Conservation (phyloP, 2,113 vertebrate species). For the Grammomys dolichurus region DNA sequence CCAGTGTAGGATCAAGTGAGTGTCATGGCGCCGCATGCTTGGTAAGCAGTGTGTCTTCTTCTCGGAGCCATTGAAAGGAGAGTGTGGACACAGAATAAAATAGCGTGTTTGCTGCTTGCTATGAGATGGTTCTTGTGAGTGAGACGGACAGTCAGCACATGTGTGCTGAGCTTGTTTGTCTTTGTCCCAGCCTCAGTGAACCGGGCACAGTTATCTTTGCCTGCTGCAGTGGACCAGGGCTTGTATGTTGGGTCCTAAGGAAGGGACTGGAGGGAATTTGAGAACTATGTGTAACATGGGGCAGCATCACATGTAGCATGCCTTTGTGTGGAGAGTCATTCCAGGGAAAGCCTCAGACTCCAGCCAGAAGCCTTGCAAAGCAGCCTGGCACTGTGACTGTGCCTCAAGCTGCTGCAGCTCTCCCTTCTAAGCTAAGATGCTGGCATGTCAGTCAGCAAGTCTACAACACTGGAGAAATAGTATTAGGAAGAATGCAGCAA, state of each 20-base stretch:
- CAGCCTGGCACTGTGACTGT: not conserved
- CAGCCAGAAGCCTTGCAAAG: rapidly evolving
- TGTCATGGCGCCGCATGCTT: not conserved
- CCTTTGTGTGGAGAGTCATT: not conserved
- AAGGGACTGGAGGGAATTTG: not conserved
- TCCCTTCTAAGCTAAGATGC: not conserved
- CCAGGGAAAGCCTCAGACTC: conserved; percentile 8
- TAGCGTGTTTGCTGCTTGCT: not conserved
- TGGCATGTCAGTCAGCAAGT: conserved; percentile 57
- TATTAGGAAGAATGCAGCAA: conserved; percentile 73
- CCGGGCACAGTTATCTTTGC: not conserved
- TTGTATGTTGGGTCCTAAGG: not conserved
- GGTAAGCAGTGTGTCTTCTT: conserved; percentile 40
- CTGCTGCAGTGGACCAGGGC: not conserved
- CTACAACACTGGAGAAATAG: conserved; percentile 44
- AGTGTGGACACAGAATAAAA: not conserved
- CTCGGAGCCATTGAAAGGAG: not conserved
- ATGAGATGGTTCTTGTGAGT: not conserved
- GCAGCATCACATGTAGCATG: not conserved
- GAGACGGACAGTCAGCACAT: conserved; percentile 10
- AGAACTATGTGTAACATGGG: not conserved
- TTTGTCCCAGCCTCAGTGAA: not conserved
- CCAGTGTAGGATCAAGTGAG: not conserved
- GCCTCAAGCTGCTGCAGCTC: not conserved
- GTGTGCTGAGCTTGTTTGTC: not conserved